phyloP scores from a whole-genome alignment of 2,113 vertebrate species.

The Thryonomys swinderianus region DNA sequence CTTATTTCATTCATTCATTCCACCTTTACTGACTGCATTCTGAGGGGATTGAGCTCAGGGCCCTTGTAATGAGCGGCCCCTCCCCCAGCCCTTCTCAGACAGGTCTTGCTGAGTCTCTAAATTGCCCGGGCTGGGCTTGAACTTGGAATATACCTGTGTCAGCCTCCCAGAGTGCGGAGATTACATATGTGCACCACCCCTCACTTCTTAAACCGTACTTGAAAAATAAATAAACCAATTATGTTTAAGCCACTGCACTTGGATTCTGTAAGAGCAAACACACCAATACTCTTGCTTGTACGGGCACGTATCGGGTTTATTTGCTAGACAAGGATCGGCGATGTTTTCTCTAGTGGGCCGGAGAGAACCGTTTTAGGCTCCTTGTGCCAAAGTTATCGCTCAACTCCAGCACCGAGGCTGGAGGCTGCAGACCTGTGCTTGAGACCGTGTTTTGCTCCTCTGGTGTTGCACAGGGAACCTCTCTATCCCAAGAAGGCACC shows the following conservation, averaged over 20 bases:
- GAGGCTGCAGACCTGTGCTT: neutral
- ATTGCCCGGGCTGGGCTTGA: neutral
- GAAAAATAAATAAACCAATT: neutral
- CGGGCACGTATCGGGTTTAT: rapidly evolving
- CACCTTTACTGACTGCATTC: neutral
- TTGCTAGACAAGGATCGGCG: neutral
- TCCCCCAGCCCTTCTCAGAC: no score
- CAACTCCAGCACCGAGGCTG: neutral
- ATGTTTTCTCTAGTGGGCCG: neutral
- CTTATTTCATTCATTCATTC: no score
- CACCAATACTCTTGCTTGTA: neutral
- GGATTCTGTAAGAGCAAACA: neutral
- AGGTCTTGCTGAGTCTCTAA: neutral
- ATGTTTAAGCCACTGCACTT: neutral
- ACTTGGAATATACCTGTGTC: neutral
- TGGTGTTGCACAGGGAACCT: rapidly evolving
- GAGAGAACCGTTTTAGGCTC: neutral
- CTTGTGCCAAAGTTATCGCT: no score
- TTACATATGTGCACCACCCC: neutral
- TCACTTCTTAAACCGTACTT: neutral
- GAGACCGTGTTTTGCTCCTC: neutral
- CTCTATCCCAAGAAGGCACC: neutral
- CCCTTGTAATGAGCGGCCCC: neutral
- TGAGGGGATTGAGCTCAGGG: neutral
- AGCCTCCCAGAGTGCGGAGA: neutral